Conservation (phyloP, 2,797 vertebrate species). For the Myripristis murdjan region DNA sequence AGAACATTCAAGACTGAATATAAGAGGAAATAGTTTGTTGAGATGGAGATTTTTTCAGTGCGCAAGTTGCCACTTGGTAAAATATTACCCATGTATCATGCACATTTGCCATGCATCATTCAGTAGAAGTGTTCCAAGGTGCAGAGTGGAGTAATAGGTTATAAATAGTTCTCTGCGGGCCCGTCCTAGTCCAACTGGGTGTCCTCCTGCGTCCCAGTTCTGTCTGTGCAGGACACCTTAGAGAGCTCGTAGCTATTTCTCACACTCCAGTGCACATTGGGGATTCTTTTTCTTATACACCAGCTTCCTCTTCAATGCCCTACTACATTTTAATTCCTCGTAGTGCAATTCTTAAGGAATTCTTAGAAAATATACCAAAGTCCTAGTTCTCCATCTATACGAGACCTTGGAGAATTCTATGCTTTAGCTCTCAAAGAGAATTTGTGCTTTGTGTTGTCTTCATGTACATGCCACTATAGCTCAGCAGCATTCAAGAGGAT, state of each 20-base stretch:
- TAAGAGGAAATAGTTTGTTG: too few relatives aligned
- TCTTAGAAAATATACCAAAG: slow-evolving; percentile 27
- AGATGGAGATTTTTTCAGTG: too few relatives aligned
- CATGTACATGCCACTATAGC: not conserved
- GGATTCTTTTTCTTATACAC: slow-evolving; percentile 34
- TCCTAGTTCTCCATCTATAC: slow-evolving; percentile 25
- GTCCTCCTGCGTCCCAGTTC: slow-evolving; percentile 77
- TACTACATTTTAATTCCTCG: slow-evolving; percentile 35
- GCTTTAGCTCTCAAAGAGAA: not conserved
- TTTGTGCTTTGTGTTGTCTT: not conserved
- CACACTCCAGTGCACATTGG: slow-evolving; percentile 48
- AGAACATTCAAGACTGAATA: too few relatives aligned
- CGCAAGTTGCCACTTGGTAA: slow-evolving; percentile 19
- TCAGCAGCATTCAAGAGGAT: not conserved
- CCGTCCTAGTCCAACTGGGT: slow-evolving; percentile 59
- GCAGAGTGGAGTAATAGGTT: slow-evolving; percentile 55
- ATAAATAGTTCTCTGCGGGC: slow-evolving; percentile 66
- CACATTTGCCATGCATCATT: slow-evolving; percentile 54
- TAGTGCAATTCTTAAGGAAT: slow-evolving; percentile 21
- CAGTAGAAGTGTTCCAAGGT: slow-evolving; percentile 45
- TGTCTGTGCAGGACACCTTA: slow-evolving; percentile 74
- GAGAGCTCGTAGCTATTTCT: slow-evolving; percentile 49
- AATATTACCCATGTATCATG: slow-evolving; percentile 31
- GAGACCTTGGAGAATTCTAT: slow-evolving; percentile 37
- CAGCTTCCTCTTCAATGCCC: slow-evolving; percentile 8